Evolutionary conservation across 2,113 vertebrate genomes (phyloP), one percentile per base, ranked within the genome.

Genomic region (Megaleporinus macrocephalus): DNA sequence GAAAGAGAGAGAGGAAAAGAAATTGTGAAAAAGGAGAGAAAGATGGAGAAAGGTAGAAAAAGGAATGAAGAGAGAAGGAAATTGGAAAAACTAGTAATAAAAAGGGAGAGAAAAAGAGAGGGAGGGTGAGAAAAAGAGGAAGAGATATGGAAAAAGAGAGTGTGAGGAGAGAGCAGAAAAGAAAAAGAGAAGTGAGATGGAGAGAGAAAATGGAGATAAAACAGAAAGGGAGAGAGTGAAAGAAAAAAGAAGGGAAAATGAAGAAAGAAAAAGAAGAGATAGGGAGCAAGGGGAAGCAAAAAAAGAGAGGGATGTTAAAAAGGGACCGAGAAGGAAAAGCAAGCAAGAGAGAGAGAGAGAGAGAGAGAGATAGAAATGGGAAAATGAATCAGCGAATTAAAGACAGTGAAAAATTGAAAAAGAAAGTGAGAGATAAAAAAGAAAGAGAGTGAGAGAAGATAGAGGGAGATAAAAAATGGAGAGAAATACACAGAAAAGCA

Each of bases 361-460:
- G 29, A 70, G 65, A 68, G 65, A 68, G 65, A 68, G 41, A 20
- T 16, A 33, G 30, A 72, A 12, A 72, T n/a, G n/a, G n/a, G n/a
- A n/a, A n/a, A n/a, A n/a, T n/a, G n/a, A n/a, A n/a, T n/a, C n/a
- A n/a, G n/a, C n/a, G n/a, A n/a, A n/a, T n/a, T n/a, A n/a, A n/a
- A n/a, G 41, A 44, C 5, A 10, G 41, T 5, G 41, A 10, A 44
- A 44, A 44, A 10, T 4, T 5, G 41, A 44, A 10, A 51, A 20
- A 51, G 36, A 73, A 16, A 49, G 10, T 51, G 44, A 51, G 24
- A 44, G 71, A 2, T 12, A 47, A 24, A 72, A n/a, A n/a, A n/a
- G 20, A 47, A 16, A 72, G 55, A 62, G 5, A 30, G n/a, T n/a
- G n/a, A n/a, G n/a, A n/a, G n/a, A n/a, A n/a, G n/a, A n/a, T n/a